phyloP scores from a whole-genome alignment of 1,140 invertebrate genomes.

The Trigoniulus corallinus region DNA sequence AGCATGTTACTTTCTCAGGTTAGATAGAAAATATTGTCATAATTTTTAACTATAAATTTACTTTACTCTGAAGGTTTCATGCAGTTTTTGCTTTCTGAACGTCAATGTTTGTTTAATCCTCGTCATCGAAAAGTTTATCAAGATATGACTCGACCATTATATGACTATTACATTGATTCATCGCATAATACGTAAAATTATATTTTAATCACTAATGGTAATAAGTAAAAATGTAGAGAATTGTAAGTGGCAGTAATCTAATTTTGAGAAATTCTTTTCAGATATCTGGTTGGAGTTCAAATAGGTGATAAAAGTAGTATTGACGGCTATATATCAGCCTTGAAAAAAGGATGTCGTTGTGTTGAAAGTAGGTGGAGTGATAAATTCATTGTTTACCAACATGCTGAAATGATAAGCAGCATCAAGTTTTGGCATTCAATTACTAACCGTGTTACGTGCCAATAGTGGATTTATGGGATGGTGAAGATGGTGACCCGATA shows the following conservation, averaged over 20 bases:
- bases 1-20: too few relatives aligned
- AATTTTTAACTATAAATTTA: too few relatives aligned
- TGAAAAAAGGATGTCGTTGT: slow-evolving; percentile 31
- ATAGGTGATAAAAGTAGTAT: slow-evolving; percentile 35
- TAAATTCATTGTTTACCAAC: too few relatives aligned
- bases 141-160: slow-evolving; percentile 42
- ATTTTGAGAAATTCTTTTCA: slow-evolving; percentile 17
- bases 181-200: slow-evolving; percentile 48
- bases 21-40: too few relatives aligned
- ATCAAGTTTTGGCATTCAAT: too few relatives aligned
- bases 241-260: background rate
- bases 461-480: slow-evolving; percentile 41
- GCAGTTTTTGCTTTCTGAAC: slow-evolving; percentile 24
- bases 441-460: too few relatives aligned
- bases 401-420: too few relatives aligned
- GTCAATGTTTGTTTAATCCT: slow-evolving; percentile 26
- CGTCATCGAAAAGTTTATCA: slow-evolving; percentile 30
- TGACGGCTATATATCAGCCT: slow-evolving; percentile 34
- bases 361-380: slow-evolving; percentile 28
- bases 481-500: slow-evolving; percentile 33
- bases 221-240: background rate
- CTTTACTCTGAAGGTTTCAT: slow-evolving; percentile 22
- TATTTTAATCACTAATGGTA: too few relatives aligned
- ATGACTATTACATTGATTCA: slow-evolving; percentile 44
- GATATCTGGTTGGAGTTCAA: slow-evolving; percentile 37